Percentiles rank a stretch among this genome's conserved stretches.
Conservation (phyloP, 92 coral and sea anemone species). For the Pocillopora meandrina region DNA sequence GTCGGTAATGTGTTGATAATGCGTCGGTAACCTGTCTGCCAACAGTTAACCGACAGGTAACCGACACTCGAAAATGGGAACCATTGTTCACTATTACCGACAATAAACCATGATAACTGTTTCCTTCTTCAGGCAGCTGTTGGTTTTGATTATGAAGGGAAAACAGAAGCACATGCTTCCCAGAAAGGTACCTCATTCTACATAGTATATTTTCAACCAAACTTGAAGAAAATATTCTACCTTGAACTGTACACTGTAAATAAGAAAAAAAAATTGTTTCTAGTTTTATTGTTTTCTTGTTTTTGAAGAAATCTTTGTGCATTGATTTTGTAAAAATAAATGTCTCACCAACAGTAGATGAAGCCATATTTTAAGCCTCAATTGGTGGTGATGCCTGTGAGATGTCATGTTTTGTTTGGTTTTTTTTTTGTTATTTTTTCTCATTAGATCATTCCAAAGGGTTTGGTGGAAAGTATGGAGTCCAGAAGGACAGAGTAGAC, state of each 20-base stretch:
- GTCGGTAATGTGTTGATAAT: too few relatives aligned
- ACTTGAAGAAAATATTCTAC: too few relatives aligned
- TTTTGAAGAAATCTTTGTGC: too few relatives aligned
- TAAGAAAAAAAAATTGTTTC: too few relatives aligned
- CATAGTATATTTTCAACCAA: too few relatives aligned
- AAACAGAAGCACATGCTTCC: conserved; percentile 68
- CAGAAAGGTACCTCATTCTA: conserved; percentile 44
- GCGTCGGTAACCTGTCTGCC: too few relatives aligned
- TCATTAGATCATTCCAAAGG: conserved; percentile 56
- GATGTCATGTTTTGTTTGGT: not conserved
- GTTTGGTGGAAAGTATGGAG: conserved; percentile 86
- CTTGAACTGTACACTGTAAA: not conserved
- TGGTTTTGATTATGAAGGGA: conserved; percentile 73
- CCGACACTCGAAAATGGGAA: not conserved
- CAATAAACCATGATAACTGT: not conserved
- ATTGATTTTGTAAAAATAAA: too few relatives aligned
- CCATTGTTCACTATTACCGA: not conserved
- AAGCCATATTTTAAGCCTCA: too few relatives aligned
- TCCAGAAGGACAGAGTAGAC: conserved; percentile 74
- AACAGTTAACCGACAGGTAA: too few relatives aligned
- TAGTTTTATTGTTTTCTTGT: too few relatives aligned
- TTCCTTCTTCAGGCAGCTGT: conserved; percentile 65
- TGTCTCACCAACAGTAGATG: too few relatives aligned
- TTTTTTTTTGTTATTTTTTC: not conserved
- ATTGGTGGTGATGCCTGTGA: not conserved